A percentile compares a stretch with the other conserved stretches of the same genome.
Conservation (phyloP, 2,797 vertebrate species). For the Cossypha heuglini region DNA sequence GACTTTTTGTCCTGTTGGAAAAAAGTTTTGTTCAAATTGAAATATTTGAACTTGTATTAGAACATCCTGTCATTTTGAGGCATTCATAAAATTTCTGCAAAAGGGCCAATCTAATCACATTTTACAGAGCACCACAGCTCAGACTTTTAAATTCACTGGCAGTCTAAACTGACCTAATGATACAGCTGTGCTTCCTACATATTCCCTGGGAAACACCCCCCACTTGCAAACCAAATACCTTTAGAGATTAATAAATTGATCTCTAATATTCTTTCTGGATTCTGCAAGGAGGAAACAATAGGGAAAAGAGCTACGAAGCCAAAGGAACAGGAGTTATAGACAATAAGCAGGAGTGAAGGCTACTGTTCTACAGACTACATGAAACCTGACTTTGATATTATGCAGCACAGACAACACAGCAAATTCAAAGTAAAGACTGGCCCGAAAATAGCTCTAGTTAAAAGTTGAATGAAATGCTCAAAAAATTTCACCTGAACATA, state of each 20-base stretch:
- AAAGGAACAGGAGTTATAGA: neutral
- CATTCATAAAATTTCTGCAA: neutral
- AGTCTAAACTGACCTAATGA: neutral
- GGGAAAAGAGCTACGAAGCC: neutral
- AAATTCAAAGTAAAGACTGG: neutral
- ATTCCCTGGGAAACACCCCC: neutral
- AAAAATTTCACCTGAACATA: neutral
- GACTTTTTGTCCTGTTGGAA: conserved; percentile 94
- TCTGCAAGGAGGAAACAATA: neutral
- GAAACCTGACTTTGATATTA: neutral
- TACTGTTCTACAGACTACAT: neutral
- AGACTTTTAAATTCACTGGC: neutral
- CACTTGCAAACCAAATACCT: neutral
- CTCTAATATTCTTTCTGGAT: neutral
- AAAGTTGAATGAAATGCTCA: neutral
- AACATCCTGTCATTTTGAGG: neutral
- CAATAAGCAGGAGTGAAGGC: neutral
- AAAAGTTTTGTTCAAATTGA: neutral
- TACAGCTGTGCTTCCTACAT: neutral
- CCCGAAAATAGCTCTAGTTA: neutral
- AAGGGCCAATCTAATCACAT: neutral
- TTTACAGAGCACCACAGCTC: neutral
- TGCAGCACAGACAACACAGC: neutral
- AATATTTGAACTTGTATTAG: neutral
- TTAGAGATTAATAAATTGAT: neutral